These are phyloP conservation scores for Trachymyrmex cornetzi DNA, from an alignment of 1,140 invertebrate species.

Conservation along the genomic window DNA sequence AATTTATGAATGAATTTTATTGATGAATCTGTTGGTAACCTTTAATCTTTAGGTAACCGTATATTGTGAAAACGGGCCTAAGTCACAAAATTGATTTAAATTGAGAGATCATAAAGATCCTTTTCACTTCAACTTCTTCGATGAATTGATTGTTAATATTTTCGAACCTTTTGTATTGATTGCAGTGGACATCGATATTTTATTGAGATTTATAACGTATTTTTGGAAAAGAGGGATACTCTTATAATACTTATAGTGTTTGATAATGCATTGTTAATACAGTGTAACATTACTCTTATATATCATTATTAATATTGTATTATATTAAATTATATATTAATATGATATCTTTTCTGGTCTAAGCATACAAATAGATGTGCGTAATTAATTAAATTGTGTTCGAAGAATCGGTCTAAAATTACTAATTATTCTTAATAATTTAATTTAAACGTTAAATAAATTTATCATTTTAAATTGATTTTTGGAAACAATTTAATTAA, in stretches of 20 bases:
- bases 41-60: too few species aligned
- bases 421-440: conserved; percentile 16
- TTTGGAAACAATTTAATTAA: conserved; percentile 3
- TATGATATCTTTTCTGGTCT: neutral
- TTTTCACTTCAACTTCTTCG: neutral
- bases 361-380: neutral
- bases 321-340: neutral
- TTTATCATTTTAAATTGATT: neutral
- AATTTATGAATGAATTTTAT: too few species aligned
- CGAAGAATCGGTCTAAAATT: neutral
- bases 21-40: too few species aligned
- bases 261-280: neutral
- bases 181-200: neutral
- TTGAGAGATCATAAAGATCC: neutral
- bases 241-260: neutral
- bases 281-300: neutral
- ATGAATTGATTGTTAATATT: neutral
- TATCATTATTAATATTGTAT: neutral
- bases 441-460: neutral
- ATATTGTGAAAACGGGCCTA: too few species aligned
- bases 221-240: too few species aligned
- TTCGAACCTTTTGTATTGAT: neutral
- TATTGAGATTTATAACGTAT: neutral
- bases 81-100: neutral
- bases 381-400: conserved; percentile 14